These are phyloP conservation scores for Lerista edwardsae DNA, from an alignment of 2,797 vertebrate species.

Conservation along the genomic window DNA sequence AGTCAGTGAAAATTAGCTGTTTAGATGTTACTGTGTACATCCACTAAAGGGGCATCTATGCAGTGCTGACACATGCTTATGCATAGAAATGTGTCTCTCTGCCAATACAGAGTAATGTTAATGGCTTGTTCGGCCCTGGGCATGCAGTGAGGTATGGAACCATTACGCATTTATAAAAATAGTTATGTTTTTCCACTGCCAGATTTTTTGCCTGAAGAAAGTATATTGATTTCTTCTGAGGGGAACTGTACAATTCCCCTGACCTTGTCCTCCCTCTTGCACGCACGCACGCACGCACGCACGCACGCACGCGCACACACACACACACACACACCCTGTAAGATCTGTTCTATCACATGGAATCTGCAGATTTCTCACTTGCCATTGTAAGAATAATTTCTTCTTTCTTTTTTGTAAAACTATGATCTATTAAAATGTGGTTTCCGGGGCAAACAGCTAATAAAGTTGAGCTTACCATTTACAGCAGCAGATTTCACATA, in stretches of 20 bases:
- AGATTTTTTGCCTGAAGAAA: constrained; percentile 2
- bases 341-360: constrained; percentile 3
- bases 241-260: not conserved
- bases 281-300: no score
- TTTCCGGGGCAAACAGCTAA: not conserved
- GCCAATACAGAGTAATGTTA: not conserved
- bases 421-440: constrained; percentile 26
- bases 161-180: not conserved
- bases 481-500: not conserved
- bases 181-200: not conserved
- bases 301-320: no score
- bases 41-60: not conserved
- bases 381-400: constrained; percentile 33
- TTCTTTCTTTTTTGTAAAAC: constrained; percentile 38
- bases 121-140: not conserved
- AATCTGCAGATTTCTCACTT: constrained; percentile 20
- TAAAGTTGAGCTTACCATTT: not conserved
- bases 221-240: not conserved
- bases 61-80: not conserved
- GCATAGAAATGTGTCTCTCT: not conserved
- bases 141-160: not conserved
- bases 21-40: not conserved
- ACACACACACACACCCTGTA: not conserved
- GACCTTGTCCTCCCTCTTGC: no score
- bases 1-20: not conserved